Evolutionary conservation across 2,797 vertebrate species (phyloP).

Genomic region (Brotula barbata): DNA sequence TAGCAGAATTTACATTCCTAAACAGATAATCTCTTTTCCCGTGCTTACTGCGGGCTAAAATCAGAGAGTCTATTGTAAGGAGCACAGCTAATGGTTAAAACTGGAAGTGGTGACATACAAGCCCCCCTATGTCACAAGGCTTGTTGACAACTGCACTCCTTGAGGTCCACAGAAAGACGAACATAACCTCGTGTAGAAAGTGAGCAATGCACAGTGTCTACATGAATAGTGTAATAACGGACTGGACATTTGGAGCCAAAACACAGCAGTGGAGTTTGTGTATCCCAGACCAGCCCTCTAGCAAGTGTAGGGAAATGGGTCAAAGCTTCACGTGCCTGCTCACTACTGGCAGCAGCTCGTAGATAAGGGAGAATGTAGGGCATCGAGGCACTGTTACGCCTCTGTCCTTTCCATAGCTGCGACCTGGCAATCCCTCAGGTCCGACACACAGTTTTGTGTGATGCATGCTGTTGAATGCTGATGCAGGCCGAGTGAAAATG

Average conservation of each 20-base stretch:
- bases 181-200: slow-evolving; percentile 17
- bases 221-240: slow-evolving; percentile 3
- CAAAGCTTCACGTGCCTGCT: slow-evolving; percentile 58
- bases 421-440: slow-evolving; percentile 7
- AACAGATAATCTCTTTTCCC: slow-evolving; percentile 65
- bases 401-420: slow-evolving; percentile 16
- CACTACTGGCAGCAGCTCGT: slow-evolving; percentile 51
- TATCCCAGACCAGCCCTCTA: slow-evolving; percentile 56
- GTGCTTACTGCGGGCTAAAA: slow-evolving; percentile 44
- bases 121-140: slow-evolving; percentile 25
- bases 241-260: slow-evolving; percentile 29
- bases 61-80: slow-evolving; percentile 62
- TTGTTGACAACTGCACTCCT: background rate
- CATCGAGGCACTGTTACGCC: slow-evolving; percentile 38
- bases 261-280: slow-evolving; percentile 37
- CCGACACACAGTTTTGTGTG: slow-evolving; percentile 14
- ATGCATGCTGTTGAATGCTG: slow-evolving; percentile 12
- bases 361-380: slow-evolving; percentile 55
- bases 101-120: slow-evolving; percentile 35
- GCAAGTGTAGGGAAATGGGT: slow-evolving; percentile 68
- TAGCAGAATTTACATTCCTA: slow-evolving; percentile 66
- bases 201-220: background rate
- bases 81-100: slow-evolving; percentile 40
- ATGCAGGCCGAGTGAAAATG: background rate
- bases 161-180: slow-evolving; percentile 9